Percentiles rank a stretch among this genome's conserved stretches.
Evolutionary conservation across 2,113 vertebrate genomes (phyloP).

Genomic region (Agapornis roseicollis): DNA sequence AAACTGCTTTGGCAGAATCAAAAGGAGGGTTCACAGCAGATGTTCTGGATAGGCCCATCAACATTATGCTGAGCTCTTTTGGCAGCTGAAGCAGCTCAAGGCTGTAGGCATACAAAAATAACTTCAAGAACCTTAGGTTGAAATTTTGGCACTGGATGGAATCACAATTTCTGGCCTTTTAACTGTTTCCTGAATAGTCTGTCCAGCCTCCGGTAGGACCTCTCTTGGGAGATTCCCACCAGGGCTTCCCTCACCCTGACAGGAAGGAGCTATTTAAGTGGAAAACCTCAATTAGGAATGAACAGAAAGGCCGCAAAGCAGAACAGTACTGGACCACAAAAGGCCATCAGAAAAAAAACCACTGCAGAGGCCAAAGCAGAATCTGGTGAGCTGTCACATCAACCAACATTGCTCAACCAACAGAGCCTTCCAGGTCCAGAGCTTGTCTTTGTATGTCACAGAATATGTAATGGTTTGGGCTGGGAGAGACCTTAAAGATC

Average conservation of each 20-base stretch:
- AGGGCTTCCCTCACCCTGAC: background rate
- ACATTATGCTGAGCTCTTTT: background rate
- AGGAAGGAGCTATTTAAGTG: background rate
- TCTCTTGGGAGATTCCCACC: background rate
- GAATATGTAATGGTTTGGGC: background rate
- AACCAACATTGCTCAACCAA: background rate
- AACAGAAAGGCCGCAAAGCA: background rate
- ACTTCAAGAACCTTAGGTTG: background rate
- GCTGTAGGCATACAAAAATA: background rate
- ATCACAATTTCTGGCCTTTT: background rate
- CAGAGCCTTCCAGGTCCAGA: background rate
- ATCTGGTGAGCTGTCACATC: background rate
- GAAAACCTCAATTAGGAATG: background rate
- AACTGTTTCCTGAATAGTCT: background rate
- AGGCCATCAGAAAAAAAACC: background rate
- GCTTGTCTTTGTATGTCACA: background rate
- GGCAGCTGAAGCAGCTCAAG: background rate
- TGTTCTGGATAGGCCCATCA: slow-evolving; percentile 20
- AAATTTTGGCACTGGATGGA: background rate
- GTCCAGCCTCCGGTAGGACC: background rate
- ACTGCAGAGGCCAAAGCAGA: background rate
- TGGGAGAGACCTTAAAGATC: background rate
- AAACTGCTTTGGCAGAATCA: background rate
- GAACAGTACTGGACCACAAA: background rate
- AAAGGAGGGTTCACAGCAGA: background rate